These are phyloP conservation scores for Drosophila subsilvestris DNA, from an alignment of 2,888 invertebrate genomes.

Conservation along the genomic window DNA sequence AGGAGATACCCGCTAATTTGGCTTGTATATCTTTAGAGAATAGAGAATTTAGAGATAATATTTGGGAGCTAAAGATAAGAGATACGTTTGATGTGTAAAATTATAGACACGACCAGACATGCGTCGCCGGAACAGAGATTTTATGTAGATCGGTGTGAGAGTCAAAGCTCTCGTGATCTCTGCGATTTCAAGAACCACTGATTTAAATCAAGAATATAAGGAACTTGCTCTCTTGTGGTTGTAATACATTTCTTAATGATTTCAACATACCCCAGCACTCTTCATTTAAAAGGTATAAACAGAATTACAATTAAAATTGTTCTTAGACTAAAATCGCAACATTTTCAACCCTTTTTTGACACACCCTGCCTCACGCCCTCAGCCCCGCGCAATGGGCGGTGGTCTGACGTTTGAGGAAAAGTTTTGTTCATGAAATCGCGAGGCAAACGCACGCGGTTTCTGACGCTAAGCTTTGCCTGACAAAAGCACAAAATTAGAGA, in stretches of 20 bases:
- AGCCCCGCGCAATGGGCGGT: constrained; percentile 29
- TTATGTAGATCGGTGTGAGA: not conserved
- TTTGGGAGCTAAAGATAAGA: no score
- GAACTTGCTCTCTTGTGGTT: not conserved
- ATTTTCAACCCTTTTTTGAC: constrained; percentile 47
- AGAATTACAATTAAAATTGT: constrained; percentile 78
- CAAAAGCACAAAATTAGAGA: constrained; percentile 21
- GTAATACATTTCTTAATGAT: no score
- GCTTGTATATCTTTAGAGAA: not conserved
- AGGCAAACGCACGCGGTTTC: constrained; percentile 42
- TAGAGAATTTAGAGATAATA: no score
- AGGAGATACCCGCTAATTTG: not conserved
- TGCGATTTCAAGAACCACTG: not conserved
- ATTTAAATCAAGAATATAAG: not conserved
- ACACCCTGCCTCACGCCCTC: not conserved
- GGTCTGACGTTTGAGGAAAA: constrained; percentile 26
- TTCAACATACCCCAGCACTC: not conserved
- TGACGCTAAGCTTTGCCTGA: constrained; percentile 27
- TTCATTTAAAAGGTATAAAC: not conserved
- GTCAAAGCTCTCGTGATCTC: not conserved
- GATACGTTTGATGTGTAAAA: no score
- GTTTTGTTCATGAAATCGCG: constrained; percentile 42
- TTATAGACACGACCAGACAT: not conserved
- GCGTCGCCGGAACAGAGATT: not conserved
- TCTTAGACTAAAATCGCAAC: constrained; percentile 45